Evolutionary conservation across 2,113 vertebrate species (phyloP).

Genomic region (Rhynchomys soricoides): DNA sequence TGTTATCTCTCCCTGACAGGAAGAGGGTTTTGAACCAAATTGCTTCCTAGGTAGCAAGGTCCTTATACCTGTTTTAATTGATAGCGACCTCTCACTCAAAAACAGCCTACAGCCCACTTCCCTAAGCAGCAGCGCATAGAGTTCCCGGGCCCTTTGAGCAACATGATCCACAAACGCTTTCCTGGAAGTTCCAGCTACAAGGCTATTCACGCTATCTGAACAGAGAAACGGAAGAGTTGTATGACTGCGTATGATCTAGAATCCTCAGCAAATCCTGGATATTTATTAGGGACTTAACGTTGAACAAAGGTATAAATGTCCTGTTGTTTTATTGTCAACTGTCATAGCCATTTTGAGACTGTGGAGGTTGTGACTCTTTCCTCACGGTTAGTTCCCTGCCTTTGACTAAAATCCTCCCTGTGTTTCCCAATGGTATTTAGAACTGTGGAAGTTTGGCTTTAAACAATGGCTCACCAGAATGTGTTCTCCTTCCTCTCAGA

Average conservation of each 20-base stretch:
- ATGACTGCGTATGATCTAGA: neutral
- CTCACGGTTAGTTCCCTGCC: neutral
- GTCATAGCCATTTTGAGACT: neutral
- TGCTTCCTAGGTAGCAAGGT: neutral
- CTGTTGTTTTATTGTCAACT: conserved; percentile 4
- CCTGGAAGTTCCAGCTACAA: neutral
- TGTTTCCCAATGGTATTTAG: neutral
- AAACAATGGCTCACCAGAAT: neutral
- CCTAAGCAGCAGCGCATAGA: neutral
- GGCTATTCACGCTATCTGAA: neutral
- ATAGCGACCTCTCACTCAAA: neutral
- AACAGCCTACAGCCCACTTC: neutral
- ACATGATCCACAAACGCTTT: neutral
- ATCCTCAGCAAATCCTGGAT: neutral
- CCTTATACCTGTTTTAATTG: neutral
- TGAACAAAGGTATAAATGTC: neutral
- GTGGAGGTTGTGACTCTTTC: neutral
- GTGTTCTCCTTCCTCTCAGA: neutral
- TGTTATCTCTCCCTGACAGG: neutral
- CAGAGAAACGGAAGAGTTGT: neutral
- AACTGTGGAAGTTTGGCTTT: neutral
- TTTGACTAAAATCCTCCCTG: neutral
- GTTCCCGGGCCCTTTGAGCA: too few relatives aligned
- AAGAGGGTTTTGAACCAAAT: neutral
- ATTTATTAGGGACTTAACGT: neutral